A percentile compares a stretch with the other conserved stretches of the same genome.
Evolutionary conservation across 2,113 vertebrate species (phyloP).

Genomic region (Oenanthe melanoleuca): DNA sequence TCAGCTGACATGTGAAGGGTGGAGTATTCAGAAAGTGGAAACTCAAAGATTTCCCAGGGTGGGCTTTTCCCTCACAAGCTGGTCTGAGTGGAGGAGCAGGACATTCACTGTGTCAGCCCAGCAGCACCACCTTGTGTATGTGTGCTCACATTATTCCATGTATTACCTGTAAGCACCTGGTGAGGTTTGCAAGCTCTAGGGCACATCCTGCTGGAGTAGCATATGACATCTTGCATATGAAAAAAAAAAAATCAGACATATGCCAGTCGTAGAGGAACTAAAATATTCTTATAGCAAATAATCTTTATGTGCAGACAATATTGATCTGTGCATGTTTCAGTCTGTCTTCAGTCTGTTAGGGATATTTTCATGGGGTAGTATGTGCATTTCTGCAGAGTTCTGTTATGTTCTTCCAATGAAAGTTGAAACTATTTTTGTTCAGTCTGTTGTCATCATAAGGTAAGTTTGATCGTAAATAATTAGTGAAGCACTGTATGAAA

Average conservation of each 20-base stretch:
- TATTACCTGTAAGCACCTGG: not conserved
- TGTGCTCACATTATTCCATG: not conserved
- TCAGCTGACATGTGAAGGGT: not conserved
- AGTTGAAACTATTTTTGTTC: not conserved
- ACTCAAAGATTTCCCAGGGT: not conserved
- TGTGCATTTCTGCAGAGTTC: not conserved
- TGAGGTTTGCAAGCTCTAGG: not conserved
- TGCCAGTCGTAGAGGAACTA: not conserved
- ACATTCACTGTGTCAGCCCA: not conserved
- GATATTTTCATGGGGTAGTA: not conserved
- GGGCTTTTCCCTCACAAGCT: not conserved
- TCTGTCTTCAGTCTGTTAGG: not conserved
- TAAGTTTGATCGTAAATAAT: not conserved
- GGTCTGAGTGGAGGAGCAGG: not conserved
- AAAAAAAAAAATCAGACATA: not conserved
- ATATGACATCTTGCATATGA: not conserved
- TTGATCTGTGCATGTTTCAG: not conserved
- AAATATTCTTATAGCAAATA: not conserved
- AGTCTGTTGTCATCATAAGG: not conserved
- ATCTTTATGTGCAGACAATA: not conserved
- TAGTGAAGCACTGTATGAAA: not conserved
- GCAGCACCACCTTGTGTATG: constrained; percentile 56
- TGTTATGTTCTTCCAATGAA: not conserved
- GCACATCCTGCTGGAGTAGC: not conserved
- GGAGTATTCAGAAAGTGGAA: not conserved